Evolutionary conservation across 1,140 invertebrate genomes (phyloP), one percentile per base, ranked within the genome.

Genomic region (Bathynomus jamesi): DNA sequence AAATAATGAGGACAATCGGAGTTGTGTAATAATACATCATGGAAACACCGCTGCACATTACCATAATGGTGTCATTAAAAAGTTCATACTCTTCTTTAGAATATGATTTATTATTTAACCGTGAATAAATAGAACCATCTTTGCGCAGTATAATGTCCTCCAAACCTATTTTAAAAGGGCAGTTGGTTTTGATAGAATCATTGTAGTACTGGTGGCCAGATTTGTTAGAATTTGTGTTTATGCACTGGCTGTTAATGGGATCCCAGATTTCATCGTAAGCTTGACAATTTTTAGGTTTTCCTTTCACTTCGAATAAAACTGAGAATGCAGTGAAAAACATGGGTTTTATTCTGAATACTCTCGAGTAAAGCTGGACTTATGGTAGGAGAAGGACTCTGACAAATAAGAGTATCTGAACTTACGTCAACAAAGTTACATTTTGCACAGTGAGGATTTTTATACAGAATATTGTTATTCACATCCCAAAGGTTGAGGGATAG

Each of bases 371-470:
- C 40, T 53, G 5, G 17, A 40, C 32, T 40, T 40, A 40, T 53
- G 40, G 1, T 53, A 11, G 13, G 40, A 3, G 5, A 5, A 53
- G 13, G 40, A 1, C 5, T 53, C 21, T 53, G 21, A 53, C 40
- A 53, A 53, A 21, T 17, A 53, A 53, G 21, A 17, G 13, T 11
- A 2, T 53, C 5, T 5, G 1, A 17, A 17, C 65, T 71, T 10
- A 66, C 17, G 61, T 71, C 71, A 61, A 69, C 71, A 30, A 64
- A 71, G 61, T 82, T 79, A 68, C 82, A 83, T 11, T 74, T 62
- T 32, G 80, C 81, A 76, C 82, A 83, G 69, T 83, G 79, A 17
- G 78, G 78, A 72, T 83, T 83, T 69, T 81, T 83, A 71, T 78
- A 83, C 11, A 78, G 28, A 2, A 67, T 69, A 21, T 66, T n/a